Evolutionary conservation across 1,140 invertebrate species (phyloP).

Genomic region (Drosophila serrata): DNA sequence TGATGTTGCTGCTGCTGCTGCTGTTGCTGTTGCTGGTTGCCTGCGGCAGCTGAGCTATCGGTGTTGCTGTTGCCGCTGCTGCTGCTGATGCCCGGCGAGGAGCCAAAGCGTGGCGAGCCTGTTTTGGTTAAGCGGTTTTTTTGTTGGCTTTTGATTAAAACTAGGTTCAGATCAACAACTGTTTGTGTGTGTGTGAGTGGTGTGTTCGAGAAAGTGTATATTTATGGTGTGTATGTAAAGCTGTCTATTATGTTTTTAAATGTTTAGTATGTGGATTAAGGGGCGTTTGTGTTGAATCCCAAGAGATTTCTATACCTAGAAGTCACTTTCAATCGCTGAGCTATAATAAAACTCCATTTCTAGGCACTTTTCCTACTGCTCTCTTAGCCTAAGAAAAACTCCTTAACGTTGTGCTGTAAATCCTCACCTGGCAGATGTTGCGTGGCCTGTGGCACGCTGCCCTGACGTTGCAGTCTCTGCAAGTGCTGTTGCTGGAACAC

Average conservation of each 20-base stretch:
- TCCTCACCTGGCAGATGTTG: slow-evolving; percentile 89
- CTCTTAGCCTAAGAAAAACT: neutral
- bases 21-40: slow-evolving; percentile 62
- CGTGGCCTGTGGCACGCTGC: slow-evolving; percentile 88
- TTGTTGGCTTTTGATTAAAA: slow-evolving; percentile 64
- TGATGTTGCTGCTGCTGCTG: slow-evolving; percentile 67
- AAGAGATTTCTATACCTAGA: slow-evolving; percentile 5
- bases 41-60: slow-evolving; percentile 54
- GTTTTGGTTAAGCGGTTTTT: slow-evolving; percentile 80
- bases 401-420: neutral
- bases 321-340: neutral
- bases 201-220: slow-evolving; percentile 27
- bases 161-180: slow-evolving; percentile 57
- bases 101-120: slow-evolving; percentile 84
- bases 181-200: slow-evolving; percentile 34
- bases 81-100: slow-evolving; percentile 62
- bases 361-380: neutral
- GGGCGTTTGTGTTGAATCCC: slow-evolving; percentile 20
- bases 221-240: slow-evolving; percentile 49
- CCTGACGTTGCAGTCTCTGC: slow-evolving; percentile 88
- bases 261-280: slow-evolving; percentile 54
- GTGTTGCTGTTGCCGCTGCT: slow-evolving; percentile 49
- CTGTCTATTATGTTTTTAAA: slow-evolving; percentile 56
- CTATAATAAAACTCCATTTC: slow-evolving; percentile 1
- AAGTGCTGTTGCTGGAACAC: slow-evolving; percentile 81